These are phyloP conservation scores for Hoplodrina ambigua DNA, from an alignment of 2,888 invertebrate genomes.

Conservation along the genomic window DNA sequence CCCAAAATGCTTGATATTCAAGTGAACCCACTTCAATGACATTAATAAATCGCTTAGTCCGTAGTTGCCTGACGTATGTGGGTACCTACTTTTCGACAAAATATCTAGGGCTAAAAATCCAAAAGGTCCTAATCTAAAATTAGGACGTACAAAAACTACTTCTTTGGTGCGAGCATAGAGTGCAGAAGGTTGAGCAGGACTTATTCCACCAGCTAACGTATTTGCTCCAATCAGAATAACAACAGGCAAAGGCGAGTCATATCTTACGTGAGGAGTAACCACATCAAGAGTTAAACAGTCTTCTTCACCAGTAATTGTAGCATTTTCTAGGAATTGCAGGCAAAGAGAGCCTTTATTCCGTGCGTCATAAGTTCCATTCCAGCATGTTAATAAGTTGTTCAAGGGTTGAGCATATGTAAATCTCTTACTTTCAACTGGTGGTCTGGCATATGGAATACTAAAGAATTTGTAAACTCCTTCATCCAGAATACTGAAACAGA, in stretches of 20 bases:
- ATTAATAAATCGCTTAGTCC: slow-evolving; percentile 95
- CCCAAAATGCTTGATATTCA: slow-evolving; percentile 96
- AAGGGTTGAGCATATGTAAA: slow-evolving; percentile 93
- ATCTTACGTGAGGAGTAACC: slow-evolving; percentile 95
- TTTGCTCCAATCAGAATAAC: slow-evolving; percentile 95
- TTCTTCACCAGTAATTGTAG: slow-evolving; percentile 93
- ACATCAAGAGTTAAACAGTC: slow-evolving; percentile 96
- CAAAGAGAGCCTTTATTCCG: slow-evolving; percentile 93
- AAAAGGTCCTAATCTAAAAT: slow-evolving; percentile 94
- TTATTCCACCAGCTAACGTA: slow-evolving; percentile 94
- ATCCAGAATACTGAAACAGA: slow-evolving; percentile 91
- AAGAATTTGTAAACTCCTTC: slow-evolving; percentile 95
- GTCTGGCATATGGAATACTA: slow-evolving; percentile 95
- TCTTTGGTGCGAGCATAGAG: slow-evolving; percentile 94
- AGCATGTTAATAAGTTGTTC: slow-evolving; percentile 93
- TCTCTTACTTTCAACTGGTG: slow-evolving; percentile 92
- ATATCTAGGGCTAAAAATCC: slow-evolving; percentile 95
- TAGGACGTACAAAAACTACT: slow-evolving; percentile 96
- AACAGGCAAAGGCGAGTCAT: slow-evolving; percentile 94
- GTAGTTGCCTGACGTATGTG: slow-evolving; percentile 95
- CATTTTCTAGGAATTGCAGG: slow-evolving; percentile 92
- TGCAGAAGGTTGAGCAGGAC: slow-evolving; percentile 94
- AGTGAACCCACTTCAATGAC: slow-evolving; percentile 94
- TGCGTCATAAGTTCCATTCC: slow-evolving; percentile 93
- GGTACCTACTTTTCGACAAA: slow-evolving; percentile 92